Evolutionary conservation across 2,888 invertebrate species (phyloP), one percentile per base, ranked within the genome.

Genomic region (Megastigmus dorsalis): DNA sequence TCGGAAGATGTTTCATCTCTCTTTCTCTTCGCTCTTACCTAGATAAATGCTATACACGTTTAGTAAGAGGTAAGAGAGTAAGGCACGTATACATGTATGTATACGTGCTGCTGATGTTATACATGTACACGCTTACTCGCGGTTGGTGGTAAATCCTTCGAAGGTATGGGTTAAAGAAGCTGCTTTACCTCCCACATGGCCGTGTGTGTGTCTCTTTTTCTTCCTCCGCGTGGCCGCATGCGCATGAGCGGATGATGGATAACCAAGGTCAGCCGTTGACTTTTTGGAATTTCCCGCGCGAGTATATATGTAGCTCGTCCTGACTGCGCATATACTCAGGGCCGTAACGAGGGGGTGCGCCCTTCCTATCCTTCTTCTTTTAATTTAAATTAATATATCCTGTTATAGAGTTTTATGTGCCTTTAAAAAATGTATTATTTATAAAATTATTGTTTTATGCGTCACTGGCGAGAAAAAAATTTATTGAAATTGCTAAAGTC

Each of bases 131-230:
- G 38, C 28, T 38, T 33, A 20, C 26, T 20, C 80, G 77, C 79
- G 78, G 81, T 78, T 80, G 80, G 80, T 80, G 80, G 80, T 81
- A 83, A 79, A 78, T 74, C 70, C 72, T 60, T 75, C 62, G 52
- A 18, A 33, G 57, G 36, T 55, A 20, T 23, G 62, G 75, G 60
- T n/a, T 48, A 52, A 60, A 69, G 65, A 78, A 80, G 79, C 75
- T 78, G 62, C 68, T 75, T 66, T 78, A 78, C 80, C 82, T 82
- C 82, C 82, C 79, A 82, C 80, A 79, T 77, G 45, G 67, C 73
- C 74, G 41, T 67, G 15, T 9, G 30, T 41, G 15, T 20, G 30
- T 43, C 18, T 63, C 36, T 63, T n/a, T 62, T 33, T 36, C 57
- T 36, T 20, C 26, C 41, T 26, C 26, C 52, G 50, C 36, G 48